Evolutionary conservation across 2,113 vertebrate genomes (phyloP), one percentile per base, ranked within the genome.

Genomic region (Malurus alboscapulatus): DNA sequence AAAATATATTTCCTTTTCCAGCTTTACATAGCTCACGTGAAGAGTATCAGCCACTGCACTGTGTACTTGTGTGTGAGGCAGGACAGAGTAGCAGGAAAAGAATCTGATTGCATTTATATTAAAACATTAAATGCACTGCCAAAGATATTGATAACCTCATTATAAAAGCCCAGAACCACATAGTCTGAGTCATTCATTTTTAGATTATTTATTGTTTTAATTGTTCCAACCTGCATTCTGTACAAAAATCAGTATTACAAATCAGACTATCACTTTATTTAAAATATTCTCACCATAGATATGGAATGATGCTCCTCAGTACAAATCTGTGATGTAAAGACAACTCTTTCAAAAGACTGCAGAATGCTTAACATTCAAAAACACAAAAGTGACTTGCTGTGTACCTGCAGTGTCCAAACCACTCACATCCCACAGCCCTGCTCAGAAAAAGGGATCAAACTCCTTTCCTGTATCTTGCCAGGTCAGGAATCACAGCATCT

Each of bases 381-480:
- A 30, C 22, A 44, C 4, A 48, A 7, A 5, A 72, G n/a, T n/a
- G n/a, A 66, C 21, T 80, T 54, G 15, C n/a, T 62, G 34, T 0
- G 6, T 40, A 45, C 13, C 55, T 58, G 61, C 55, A 58, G 15
- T 25, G 17, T 38, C 81, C 51, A 88, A 88, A 61, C 20, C 26
- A 51, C 16, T 32, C 25, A 53, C 2, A 2, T 48, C 27, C 51
- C 51, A 73, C 4, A 3, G 30, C 6, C 9, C 26, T 1, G 1
- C 48, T 88, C 32, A 26, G 50, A 40, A 86, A 78, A 54, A 76
- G 30, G 4, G 72, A 77, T 24, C 24, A 36, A 12, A 47, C 17
- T 38, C 36, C 13, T 55, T 65, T 32, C 51, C 17, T 44, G 7
- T 17, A 40, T 66, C 47, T 74, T 66, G 30, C 17, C 50, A 87